phyloP scores from a whole-genome alignment of 2,888 invertebrate species.

The Bruchidius siliquastri region DNA sequence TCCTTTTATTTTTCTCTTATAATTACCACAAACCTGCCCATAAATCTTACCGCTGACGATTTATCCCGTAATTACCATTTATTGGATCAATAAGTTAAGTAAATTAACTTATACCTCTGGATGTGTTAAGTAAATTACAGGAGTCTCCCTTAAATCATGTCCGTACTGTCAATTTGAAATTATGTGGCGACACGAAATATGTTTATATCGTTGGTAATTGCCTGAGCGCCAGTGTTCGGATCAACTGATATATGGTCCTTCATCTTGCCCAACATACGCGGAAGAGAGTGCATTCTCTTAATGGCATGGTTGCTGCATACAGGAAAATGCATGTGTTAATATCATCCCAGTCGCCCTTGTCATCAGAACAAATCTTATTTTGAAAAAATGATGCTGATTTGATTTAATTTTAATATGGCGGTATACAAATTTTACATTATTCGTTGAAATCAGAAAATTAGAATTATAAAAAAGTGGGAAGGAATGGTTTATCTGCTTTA shows the following conservation, averaged over 20 bases:
- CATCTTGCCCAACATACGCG: neutral
- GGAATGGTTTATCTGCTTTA: too few species aligned
- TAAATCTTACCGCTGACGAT: conserved; percentile 22
- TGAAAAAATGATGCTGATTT: too few species aligned
- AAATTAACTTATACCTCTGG: conserved; percentile 22
- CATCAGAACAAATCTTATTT: too few species aligned
- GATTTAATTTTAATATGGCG: too few species aligned
- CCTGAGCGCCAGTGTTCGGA: conserved; percentile 1
- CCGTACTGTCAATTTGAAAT: conserved; percentile 20
- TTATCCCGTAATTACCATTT: conserved; percentile 23
- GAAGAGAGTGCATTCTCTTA: neutral
- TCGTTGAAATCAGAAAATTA: too few species aligned
- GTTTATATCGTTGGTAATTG: conserved; percentile 15
- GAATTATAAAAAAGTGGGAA: too few species aligned
- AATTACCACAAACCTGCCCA: conserved; percentile 2
- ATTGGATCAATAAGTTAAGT: conserved; percentile 22
- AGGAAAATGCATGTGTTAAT: too few species aligned
- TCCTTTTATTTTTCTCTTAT: neutral
- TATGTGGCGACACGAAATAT: conserved; percentile 19
- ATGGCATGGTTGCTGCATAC: neutral
- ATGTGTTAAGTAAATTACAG: conserved; percentile 25
- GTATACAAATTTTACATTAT: too few species aligned
- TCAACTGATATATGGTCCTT: neutral
- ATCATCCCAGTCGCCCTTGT: too few species aligned
- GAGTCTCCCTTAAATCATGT: conserved; percentile 17